A percentile compares a stretch with the other conserved stretches of the same genome.
Conservation (phyloP, 2,113 vertebrate genomes). For the Bufo bufo region DNA sequence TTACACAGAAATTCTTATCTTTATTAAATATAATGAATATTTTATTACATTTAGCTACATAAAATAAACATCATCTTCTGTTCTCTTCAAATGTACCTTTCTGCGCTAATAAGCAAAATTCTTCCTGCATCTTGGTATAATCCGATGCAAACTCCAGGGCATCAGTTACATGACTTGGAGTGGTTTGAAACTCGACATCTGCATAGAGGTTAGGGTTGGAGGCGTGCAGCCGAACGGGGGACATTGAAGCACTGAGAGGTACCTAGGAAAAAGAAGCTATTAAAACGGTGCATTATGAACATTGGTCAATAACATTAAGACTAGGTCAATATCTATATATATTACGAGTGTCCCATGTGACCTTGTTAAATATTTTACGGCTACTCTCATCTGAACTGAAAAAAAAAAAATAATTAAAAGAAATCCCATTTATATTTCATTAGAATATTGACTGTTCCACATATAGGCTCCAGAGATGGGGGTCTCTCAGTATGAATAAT, state of each 20-base stretch:
- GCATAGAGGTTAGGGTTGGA: constrained; percentile 98
- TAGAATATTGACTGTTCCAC: neutral
- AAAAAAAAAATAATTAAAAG: neutral
- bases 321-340: neutral
- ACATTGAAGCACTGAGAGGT: constrained; percentile 91
- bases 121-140: constrained; percentile 96
- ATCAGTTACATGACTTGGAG: constrained; percentile 82
- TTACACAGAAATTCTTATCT: neutral
- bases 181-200: constrained; percentile 90
- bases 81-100: constrained; percentile 80
- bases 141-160: constrained; percentile 85
- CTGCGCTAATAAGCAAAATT: constrained; percentile 95
- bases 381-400: neutral
- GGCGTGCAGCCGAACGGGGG: constrained; percentile 90
- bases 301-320: neutral
- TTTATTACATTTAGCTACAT: neutral
- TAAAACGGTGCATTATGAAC: neutral
- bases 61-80: neutral
- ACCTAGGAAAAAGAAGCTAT: constrained; percentile 73
- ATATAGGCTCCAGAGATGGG: neutral
- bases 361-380: neutral
- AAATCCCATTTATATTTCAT: neutral
- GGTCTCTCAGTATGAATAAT: neutral
- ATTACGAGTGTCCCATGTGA: neutral
- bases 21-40: neutral